Conservation (phyloP, 2,113 vertebrate genomes). For the Cyphomyrus plagiostoma region DNA sequence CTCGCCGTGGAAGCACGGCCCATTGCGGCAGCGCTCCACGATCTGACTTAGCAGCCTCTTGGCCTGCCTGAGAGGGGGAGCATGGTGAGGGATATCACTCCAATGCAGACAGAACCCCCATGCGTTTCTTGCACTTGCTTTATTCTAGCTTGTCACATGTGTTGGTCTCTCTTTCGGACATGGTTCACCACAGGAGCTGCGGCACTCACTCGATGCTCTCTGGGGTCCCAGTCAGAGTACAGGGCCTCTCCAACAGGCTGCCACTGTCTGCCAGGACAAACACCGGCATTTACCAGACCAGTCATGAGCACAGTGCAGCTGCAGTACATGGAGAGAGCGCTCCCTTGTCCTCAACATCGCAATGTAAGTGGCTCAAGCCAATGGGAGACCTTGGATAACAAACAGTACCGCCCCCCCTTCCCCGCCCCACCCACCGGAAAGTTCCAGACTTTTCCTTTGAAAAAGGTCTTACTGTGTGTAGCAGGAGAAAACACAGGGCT, state of each 20-base stretch:
- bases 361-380: neutral
- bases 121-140: neutral
- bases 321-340: neutral
- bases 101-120: neutral
- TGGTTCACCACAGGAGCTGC: neutral
- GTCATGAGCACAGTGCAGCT: neutral
- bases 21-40: conserved; percentile 88
- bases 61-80: conserved; percentile 71
- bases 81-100: conserved; percentile 39
- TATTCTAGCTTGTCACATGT: neutral
- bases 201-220: conserved; percentile 92
- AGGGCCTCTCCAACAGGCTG: conserved; percentile 86
- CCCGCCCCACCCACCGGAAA: neutral
- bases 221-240: conserved; percentile 83
- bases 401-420: neutral
- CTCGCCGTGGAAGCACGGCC: conserved; percentile 83
- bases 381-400: neutral
- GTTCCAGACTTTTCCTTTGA: neutral
- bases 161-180: neutral
- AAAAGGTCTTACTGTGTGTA: neutral
- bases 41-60: conserved; percentile 89
- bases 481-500: neutral
- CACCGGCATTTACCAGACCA: neutral
- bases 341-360: neutral
- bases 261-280: conserved; percentile 74